Base-by-base conservation (phyloP, 2,888 invertebrate species). In the Eudasyphora cyanicolor region DNA sequence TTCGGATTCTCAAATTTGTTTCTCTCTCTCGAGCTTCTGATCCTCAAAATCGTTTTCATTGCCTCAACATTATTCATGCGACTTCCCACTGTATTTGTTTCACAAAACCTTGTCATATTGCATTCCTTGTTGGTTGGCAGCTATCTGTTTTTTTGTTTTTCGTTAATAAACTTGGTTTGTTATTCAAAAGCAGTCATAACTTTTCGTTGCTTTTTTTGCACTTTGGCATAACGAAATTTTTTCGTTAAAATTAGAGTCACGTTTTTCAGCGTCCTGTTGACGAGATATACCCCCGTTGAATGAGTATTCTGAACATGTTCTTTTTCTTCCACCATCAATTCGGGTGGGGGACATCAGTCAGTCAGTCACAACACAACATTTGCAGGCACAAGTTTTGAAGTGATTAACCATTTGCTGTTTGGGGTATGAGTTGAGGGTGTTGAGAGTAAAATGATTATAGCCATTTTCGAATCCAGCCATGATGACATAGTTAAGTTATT, bases 251-350 rank as follows among this genome's bases (percentile, higher is more conserved):
- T 85, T 85, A 71, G 62, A 69, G 84, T 85, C 85, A 85, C 85
- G 84, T 82, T 79, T 84, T 77, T 10, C 79, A 84, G 82, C 84
- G 85, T 85, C 85, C 85, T 85, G 85, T 85, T 73, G 64, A 42
- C 76, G 80, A 76, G 71, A 78, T 76, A 38, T 42, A 38, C 38
- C 79, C 76, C 69, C 69, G 74, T 78, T 77, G 76, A 76, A 71
- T 77, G 32, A 24, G 60, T 77, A 83, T 79, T 75, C 76, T 78
- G 81, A 14, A 38, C 80, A 77, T 75, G 62, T 49, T 32, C 19
- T 77, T 27, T 8, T 19, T 35, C 19, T 19, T 38, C 35, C 8
- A 19, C 17, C 14, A 67, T n/a, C n/a, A n/a, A n/a, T n/a, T n/a
- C n/a, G n/a, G n/a, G n/a, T n/a, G n/a, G n/a, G n/a, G n/a, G n/a